Evolutionary conservation across 2,888 invertebrate species (phyloP), one percentile per base, ranked within the genome.

Genomic region (Drosophila kambysellisi): DNA sequence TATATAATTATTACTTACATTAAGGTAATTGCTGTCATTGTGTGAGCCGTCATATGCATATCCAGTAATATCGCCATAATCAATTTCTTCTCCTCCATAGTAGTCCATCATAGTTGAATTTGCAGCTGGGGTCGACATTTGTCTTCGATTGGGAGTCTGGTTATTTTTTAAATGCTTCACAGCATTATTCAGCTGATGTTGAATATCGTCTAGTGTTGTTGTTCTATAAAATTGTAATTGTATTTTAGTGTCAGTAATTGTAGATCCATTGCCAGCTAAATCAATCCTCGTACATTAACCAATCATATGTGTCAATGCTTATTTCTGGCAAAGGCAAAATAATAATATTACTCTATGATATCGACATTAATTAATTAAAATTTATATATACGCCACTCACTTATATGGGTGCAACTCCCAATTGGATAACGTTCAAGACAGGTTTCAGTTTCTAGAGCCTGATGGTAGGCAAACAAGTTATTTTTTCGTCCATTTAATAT

Each of bases 121-220:
- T 7, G 25, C 3, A 25, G 15, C 30, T 30, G 68, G 30, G 0
- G 15, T 60, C 11, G 52, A 37, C 25, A 35, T 62, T 43, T 65
- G 54, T 17, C 69, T 63, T 30, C 69, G 69, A 37, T 37, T 30
- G 15, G 48, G 46, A 56, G 17, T 43, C 2, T 43, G 15, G 3
- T 17, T 43, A 0, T 15, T 35, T 29, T 53, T 37, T n/a, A 58
- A 41, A 48, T 61, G 20, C 12, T 48, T 52, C 3, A 39, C 29
- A 43, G 58, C 53, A n/a, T 43, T 30, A 37, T 43, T 72, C 1
- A 95, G 95, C 83, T 96, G 95, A 7, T 94, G 94, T 91, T 96
- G 95, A 46, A 96, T 94, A 77, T 96, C 96, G 79, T 96, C 96
- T 17, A 96, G 91, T 0, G 96, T 95, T 25, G 96, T 95, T 50